Conservation (phyloP, 2,113 vertebrate species). For the Tupaia tana region DNA sequence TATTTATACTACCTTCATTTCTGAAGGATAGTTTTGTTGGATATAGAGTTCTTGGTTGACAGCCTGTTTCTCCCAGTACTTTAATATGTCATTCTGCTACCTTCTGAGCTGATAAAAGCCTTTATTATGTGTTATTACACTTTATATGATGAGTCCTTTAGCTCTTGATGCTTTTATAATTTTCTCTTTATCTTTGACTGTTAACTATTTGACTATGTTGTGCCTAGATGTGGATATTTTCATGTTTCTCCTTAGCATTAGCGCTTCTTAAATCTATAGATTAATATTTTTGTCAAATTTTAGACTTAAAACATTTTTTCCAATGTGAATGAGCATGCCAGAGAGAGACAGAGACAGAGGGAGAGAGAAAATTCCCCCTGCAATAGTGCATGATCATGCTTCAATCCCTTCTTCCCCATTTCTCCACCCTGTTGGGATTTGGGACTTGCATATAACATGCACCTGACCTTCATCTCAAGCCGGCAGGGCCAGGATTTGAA, state of each 20-base stretch:
- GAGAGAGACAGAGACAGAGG: too few relatives aligned
- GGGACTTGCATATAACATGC: too few relatives aligned
- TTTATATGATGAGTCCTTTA: background rate
- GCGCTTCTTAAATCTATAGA: background rate
- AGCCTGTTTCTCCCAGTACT: background rate
- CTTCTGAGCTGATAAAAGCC: background rate
- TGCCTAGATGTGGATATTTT: background rate
- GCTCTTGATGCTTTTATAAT: background rate
- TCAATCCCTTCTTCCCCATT: too few relatives aligned
- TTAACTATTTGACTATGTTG: background rate
- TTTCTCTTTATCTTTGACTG: constrained; percentile 8
- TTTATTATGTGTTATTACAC: background rate
- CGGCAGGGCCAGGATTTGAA: too few relatives aligned
- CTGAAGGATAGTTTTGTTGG: background rate
- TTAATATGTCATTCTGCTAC: background rate
- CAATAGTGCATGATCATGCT: too few relatives aligned
- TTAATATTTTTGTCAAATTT: background rate
- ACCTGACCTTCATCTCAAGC: too few relatives aligned
- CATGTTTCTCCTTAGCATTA: background rate
- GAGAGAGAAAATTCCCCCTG: too few relatives aligned
- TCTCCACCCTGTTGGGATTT: too few relatives aligned
- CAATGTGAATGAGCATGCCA: too few relatives aligned
- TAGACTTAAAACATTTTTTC: background rate
- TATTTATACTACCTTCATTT: background rate
- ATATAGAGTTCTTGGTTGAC: background rate